Evolutionary conservation across 2,797 vertebrate species (phyloP).

Genomic region (Myoxocephalus aenaeus): DNA sequence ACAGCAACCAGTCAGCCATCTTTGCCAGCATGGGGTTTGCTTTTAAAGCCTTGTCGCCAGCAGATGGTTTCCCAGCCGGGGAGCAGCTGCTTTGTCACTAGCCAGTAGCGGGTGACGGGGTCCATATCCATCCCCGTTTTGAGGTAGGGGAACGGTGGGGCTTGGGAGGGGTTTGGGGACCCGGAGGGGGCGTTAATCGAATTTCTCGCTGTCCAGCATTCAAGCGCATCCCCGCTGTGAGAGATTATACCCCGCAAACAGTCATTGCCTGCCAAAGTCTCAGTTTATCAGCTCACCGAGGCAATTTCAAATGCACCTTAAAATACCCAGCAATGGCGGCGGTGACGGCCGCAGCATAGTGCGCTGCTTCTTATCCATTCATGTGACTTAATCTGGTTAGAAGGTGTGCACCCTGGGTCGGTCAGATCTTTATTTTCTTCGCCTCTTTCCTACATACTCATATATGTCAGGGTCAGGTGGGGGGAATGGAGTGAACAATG

Average conservation of each 20-base stretch:
- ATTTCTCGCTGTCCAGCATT: constrained; percentile 73
- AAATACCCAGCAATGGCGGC: constrained; percentile 22
- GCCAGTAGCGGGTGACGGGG: constrained; percentile 61
- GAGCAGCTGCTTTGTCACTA: constrained; percentile 72
- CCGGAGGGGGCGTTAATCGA: constrained; percentile 74
- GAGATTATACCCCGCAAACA: constrained; percentile 65
- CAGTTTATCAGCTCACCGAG: constrained; percentile 64
- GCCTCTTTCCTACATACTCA: neutral
- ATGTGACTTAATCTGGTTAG: constrained; percentile 66
- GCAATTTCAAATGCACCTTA: constrained; percentile 59
- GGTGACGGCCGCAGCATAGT: neutral
- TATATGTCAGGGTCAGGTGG: constrained; percentile 27
- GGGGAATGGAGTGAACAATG: neutral
- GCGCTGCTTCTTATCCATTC: constrained; percentile 46
- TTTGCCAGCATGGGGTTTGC: constrained; percentile 62
- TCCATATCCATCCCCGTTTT: constrained; percentile 42
- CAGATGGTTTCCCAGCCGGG: constrained; percentile 72
- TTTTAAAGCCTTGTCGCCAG: constrained; percentile 69
- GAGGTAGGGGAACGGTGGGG: constrained; percentile 12
- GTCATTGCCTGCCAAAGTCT: constrained; percentile 61
- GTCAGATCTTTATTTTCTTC: constrained; percentile 35
- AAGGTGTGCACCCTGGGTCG: constrained; percentile 18
- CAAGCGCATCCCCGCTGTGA: constrained; percentile 51
- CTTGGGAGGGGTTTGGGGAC: constrained; percentile 39
- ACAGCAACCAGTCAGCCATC: constrained; percentile 28